Percentiles rank a stretch among this genome's conserved stretches.
Conservation (phyloP, 2,888 invertebrate genomes). For the Flexamia atlantica region DNA sequence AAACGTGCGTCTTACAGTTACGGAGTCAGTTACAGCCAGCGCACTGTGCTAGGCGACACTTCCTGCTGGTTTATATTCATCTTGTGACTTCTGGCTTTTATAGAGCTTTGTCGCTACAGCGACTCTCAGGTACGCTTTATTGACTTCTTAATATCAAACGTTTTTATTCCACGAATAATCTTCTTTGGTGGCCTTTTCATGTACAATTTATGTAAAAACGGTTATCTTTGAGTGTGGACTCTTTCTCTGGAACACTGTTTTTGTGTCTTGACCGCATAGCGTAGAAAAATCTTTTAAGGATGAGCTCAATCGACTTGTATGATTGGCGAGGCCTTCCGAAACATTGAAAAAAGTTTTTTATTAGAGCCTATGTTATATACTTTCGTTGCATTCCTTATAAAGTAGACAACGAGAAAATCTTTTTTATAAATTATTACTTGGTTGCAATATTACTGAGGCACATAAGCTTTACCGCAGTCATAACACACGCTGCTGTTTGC, state of each 20-base stretch:
- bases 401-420: too few relatives aligned
- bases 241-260: not conserved
- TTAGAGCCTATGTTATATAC: too few relatives aligned
- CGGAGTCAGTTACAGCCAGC: not conserved
- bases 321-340: too few relatives aligned
- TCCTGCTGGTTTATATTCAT: slow-evolving; percentile 20
- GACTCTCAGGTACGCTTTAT: slow-evolving; percentile 37
- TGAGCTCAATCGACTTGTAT: too few relatives aligned
- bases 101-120: not conserved
- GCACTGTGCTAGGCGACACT: not conserved
- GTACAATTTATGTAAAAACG: not conserved
- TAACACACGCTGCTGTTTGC: too few relatives aligned
- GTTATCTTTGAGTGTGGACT: not conserved
- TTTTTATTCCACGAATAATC: slow-evolving; percentile 15
- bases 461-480: too few relatives aligned
- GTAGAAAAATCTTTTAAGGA: too few relatives aligned
- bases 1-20: not conserved
- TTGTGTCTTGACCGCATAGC: too few relatives aligned
- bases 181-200: slow-evolving; percentile 43
- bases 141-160: slow-evolving; percentile 31
- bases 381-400: too few relatives aligned
- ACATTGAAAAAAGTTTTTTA: too few relatives aligned
- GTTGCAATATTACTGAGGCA: too few relatives aligned
- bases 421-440: too few relatives aligned
- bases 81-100: slow-evolving; percentile 26